Percentiles rank a stretch among this genome's conserved stretches.
These are phyloP conservation scores for Petrolisthes cinctipes DNA, from an alignment of 2,888 invertebrate species.

Conservation along the genomic window DNA sequence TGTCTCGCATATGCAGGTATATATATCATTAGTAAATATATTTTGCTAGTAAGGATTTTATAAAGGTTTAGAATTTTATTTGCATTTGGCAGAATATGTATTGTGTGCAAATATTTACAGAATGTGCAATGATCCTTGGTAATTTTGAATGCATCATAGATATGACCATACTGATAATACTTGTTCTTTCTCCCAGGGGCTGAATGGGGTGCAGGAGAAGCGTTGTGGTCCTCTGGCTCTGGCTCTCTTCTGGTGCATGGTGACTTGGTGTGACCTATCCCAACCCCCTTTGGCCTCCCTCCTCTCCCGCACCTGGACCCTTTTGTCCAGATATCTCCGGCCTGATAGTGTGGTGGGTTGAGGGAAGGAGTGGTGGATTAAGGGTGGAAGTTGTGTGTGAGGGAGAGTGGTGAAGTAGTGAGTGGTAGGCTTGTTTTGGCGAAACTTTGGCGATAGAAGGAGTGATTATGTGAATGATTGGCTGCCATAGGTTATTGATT, in stretches of 20 bases:
- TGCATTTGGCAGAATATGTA: not conserved
- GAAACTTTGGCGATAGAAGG: too few species aligned
- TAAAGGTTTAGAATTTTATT: not conserved
- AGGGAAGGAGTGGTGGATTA: not conserved
- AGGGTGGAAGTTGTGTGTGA: too few species aligned
- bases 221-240: constrained; percentile 44
- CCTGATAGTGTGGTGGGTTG: constrained; percentile 34
- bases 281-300: constrained; percentile 28
- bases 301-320: constrained; percentile 29
- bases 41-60: not conserved
- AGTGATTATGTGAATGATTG: too few species aligned
- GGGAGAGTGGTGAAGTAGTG: too few species aligned
- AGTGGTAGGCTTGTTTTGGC: too few species aligned
- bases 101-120: not conserved
- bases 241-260: constrained; percentile 40
- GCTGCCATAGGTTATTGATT: too few species aligned
- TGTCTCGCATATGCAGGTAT: constrained; percentile 46
- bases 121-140: not conserved
- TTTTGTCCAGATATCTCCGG: constrained; percentile 13
- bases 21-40: not conserved
- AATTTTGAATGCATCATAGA: not conserved
- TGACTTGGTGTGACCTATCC: constrained; percentile 49
- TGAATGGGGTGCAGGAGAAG: constrained; percentile 43
- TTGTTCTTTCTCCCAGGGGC: constrained; percentile 14
- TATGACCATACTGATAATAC: not conserved